Conservation (phyloP, 1,140 invertebrate genomes). For the Venturia canescens region DNA sequence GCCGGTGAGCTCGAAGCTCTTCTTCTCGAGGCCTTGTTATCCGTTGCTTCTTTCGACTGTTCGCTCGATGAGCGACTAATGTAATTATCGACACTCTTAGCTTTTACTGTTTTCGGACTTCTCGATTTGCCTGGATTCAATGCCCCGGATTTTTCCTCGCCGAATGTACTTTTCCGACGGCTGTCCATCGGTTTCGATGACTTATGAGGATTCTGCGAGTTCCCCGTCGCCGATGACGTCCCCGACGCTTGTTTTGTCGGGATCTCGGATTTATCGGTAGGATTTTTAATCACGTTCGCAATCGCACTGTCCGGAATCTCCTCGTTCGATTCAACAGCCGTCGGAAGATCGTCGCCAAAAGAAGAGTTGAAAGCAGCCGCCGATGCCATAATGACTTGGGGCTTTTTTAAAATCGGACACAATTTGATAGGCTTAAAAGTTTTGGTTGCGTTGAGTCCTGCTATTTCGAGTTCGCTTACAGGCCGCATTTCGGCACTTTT, state of each 20-base stretch:
- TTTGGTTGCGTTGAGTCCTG: slow-evolving; percentile 34
- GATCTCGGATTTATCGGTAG: not conserved
- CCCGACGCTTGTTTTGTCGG: not conserved
- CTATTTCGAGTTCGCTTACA: slow-evolving; percentile 45
- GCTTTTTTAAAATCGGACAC: slow-evolving; percentile 49
- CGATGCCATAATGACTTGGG: slow-evolving; percentile 45
- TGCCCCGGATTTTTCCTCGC: not conserved
- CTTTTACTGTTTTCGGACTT: not conserved
- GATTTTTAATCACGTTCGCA: not conserved
- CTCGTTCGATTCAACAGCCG: too few relatives aligned
- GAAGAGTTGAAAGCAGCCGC: slow-evolving; percentile 54
- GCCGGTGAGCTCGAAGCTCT: not conserved
- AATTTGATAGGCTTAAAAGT: slow-evolving; percentile 65
- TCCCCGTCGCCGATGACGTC: not conserved
- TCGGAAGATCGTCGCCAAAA: slow-evolving; percentile 40
- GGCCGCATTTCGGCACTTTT: slow-evolving; percentile 66
- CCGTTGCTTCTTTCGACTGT: not conserved
- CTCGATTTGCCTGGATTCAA: not conserved
- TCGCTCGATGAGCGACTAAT: not conserved
- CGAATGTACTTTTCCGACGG: not conserved
- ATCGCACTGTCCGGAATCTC: not conserved
- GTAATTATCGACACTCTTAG: not conserved
- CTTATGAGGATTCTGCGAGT: not conserved
- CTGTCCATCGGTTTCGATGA: not conserved
- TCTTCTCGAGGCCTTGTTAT: not conserved